Base-by-base conservation (phyloP, 2,888 invertebrate genomes). In the Leptinotarsa rubiginosa region DNA sequence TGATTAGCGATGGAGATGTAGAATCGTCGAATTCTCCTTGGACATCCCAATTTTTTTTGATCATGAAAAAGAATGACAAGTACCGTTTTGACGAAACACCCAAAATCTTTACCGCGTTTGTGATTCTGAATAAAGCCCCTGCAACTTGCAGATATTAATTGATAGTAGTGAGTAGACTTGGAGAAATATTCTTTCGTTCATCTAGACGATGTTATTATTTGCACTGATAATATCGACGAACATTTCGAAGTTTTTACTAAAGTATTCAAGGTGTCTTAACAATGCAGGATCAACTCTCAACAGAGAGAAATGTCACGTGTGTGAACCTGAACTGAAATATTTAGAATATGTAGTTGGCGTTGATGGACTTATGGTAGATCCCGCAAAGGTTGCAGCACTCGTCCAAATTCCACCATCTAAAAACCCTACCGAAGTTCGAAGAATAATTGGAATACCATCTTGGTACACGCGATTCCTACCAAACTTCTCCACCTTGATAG, bases 51-150 rank as follows among this genome's bases (percentile, higher is more conserved):
- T 13, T 49, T 3, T 13, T 49, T 15, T 74, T 87, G 5, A 84
- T 85, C 0, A 76, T 72, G 41, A 88, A 86, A 76, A 83, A 83
- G 65, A 83, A 84, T 73, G 68, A 72, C 3, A 75, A 74, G 0
- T 72, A 73, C 20, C 65, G 84, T 16, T 78, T 85, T 49, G 54
- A 65, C 3, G 68, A 78, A 47, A 18, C 65, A 10, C 47, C 47
- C n/a, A 3, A 67, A 72, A 18, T 79, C 80, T 13, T 76, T 4
- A 84, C 83, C 0, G 83, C 83, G 0, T 85, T 84, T 70, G 80
- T 80, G 0, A 80, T 84, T 0, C 49, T 84, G 1, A 73, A 76
- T 10, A 76, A 79, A 13, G 77, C 81, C 0, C 82, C 83, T 0
- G 81, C 81, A 0, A 81, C 81, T 3, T 83, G 65, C 81, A 82